Evolutionary conservation across 2,797 vertebrate species (phyloP).

Genomic region (Ctenochaetus hawaiiensis): DNA sequence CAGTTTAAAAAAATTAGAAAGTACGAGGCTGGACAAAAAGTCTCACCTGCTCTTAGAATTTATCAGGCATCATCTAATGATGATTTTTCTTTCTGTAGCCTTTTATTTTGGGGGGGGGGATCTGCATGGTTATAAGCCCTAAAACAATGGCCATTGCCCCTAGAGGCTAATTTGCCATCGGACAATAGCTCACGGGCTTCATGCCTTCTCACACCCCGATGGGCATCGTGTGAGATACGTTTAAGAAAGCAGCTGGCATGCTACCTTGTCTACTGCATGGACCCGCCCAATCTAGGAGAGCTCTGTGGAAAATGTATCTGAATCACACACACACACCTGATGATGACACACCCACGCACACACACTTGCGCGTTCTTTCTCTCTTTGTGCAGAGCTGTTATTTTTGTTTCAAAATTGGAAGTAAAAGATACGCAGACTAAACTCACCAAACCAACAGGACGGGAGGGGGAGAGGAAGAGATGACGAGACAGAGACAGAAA

Average conservation of each 20-base stretch:
- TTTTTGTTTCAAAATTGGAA: slow-evolving; percentile 70
- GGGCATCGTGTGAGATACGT: too few relatives aligned
- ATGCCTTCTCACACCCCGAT: too few relatives aligned
- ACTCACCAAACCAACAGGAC: slow-evolving; percentile 66
- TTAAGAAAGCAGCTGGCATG: slow-evolving; percentile 58
- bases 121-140: too few relatives aligned
- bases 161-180: too few relatives aligned
- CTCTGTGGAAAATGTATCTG: slow-evolving; percentile 86
- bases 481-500: slow-evolving; percentile 23
- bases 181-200: too few relatives aligned
- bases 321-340: slow-evolving; percentile 66
- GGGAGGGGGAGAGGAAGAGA: slow-evolving; percentile 10
- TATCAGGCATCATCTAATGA: too few relatives aligned
- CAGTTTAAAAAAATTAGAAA: too few relatives aligned
- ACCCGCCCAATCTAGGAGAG: slow-evolving; percentile 75
- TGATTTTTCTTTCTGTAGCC: too few relatives aligned
- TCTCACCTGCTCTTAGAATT: too few relatives aligned
- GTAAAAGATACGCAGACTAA: slow-evolving; percentile 61
- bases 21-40: too few relatives aligned
- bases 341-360: slow-evolving; percentile 57
- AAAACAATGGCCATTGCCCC: too few relatives aligned
- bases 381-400: slow-evolving; percentile 30
- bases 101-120: too few relatives aligned
- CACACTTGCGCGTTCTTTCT: not conserved
- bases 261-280: slow-evolving; percentile 51